These are phyloP conservation scores for Allacma fusca DNA, from an alignment of 2,888 invertebrate genomes.

Conservation along the genomic window DNA sequence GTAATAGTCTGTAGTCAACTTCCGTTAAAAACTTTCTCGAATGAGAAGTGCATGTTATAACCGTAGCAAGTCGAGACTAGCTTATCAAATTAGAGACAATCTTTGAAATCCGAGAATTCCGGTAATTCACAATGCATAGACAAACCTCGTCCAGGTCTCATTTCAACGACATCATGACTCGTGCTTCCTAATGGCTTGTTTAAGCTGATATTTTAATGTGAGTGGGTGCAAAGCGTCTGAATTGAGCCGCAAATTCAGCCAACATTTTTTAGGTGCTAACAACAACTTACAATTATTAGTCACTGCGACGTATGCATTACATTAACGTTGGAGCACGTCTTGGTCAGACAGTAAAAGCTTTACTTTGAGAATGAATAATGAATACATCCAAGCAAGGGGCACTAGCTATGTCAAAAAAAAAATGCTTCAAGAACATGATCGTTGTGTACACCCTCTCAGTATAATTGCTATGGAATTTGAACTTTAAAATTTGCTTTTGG, in stretches of 20 bases:
- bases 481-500: neutral
- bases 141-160: neutral
- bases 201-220: neutral
- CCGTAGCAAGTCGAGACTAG: too few species aligned
- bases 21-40: conserved; percentile 4
- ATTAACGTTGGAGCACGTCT: neutral
- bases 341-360: neutral
- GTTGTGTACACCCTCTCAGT: neutral
- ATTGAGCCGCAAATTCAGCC: neutral
- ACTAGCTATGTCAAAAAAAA: neutral
- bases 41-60: neutral
- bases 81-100: too few species aligned
- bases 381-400: neutral
- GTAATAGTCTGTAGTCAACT: neutral
- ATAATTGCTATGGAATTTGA: conserved; percentile 6
- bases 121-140: neutral
- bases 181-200: neutral
- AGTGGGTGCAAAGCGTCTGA: too few species aligned
- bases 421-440: neutral
- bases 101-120: neutral
- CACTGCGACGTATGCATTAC: neutral
- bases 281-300: neutral
- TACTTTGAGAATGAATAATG: neutral
- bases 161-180: neutral
- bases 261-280: neutral